A percentile compares a stretch with the other conserved stretches of the same genome.
phyloP scores from a whole-genome alignment of 2,113 vertebrate species.

The Oxygymnocypris stewartii region DNA sequence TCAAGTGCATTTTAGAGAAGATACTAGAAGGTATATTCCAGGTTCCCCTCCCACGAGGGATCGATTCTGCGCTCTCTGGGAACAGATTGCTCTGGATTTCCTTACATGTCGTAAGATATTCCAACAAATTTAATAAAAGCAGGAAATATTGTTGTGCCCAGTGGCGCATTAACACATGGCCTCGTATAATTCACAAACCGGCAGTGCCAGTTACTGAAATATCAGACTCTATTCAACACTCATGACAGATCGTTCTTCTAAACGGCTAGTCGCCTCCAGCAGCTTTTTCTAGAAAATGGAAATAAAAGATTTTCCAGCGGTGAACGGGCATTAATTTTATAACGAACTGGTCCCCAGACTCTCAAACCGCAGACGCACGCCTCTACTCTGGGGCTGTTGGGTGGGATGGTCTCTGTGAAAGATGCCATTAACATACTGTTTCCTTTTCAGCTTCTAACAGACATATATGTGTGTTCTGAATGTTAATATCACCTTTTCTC shows the following conservation, averaged over 20 bases:
- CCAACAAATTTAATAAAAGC: not conserved
- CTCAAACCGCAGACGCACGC: not conserved
- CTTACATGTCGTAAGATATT: not conserved
- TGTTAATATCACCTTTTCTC: slow-evolving; percentile 54
- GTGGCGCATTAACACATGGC: not conserved
- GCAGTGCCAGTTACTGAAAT: not conserved
- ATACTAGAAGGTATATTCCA: not conserved
- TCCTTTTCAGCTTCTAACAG: slow-evolving; percentile 62
- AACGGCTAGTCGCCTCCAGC: too few relatives aligned
- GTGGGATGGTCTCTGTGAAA: not conserved
- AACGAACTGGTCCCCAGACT: not conserved
- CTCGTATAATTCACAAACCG: not conserved
- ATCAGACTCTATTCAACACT: not conserved
- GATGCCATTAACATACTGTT: slow-evolving; percentile 53
- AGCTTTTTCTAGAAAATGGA: too few relatives aligned
- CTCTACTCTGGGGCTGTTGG: not conserved
- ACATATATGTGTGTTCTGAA: slow-evolving; percentile 54
- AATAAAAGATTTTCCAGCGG: too few relatives aligned
- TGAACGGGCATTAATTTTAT: not conserved
- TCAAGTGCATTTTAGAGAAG: not conserved
- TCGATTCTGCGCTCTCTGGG: not conserved
- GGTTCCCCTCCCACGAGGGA: not conserved
- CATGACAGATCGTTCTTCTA: too few relatives aligned
- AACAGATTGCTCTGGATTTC: not conserved
- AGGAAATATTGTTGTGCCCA: not conserved